phyloP scores from a whole-genome alignment of 2,113 vertebrate species.

The Hipposideros armiger region DNA sequence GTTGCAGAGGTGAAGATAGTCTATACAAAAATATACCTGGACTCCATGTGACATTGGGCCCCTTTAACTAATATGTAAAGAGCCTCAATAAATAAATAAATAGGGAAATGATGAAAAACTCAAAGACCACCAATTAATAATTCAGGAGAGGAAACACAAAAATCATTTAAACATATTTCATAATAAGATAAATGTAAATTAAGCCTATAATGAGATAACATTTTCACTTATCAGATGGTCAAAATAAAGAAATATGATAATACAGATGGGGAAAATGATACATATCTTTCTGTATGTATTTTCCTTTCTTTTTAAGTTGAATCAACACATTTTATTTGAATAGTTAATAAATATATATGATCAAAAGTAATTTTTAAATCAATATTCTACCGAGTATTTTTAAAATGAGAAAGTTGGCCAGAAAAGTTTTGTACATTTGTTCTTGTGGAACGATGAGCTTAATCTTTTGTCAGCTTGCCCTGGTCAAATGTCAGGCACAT shows the following conservation, averaged over 20 bases:
- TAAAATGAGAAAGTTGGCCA: not conserved
- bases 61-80: constrained; percentile 4
- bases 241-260: constrained; percentile 11
- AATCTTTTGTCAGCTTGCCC: not conserved
- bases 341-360: too few relatives aligned
- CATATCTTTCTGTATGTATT: too few relatives aligned
- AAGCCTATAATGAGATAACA: not conserved
- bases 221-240: constrained; percentile 1
- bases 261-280: not conserved
- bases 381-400: not conserved
- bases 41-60: not conserved
- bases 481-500: not conserved
- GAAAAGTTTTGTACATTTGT: not conserved
- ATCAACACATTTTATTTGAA: too few relatives aligned
- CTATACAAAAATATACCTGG: not conserved
- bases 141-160: not conserved
- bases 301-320: too few relatives aligned
- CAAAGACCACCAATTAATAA: not conserved
- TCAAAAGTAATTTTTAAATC: too few relatives aligned
- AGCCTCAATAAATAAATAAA: not conserved
- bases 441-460: not conserved
- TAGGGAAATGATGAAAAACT: not conserved
- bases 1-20: not conserved
- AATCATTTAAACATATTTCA: not conserved
- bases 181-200: constrained; percentile 36